Evolutionary conservation across 2,113 vertebrate genomes (phyloP).

Genomic region (Gallinago media): DNA sequence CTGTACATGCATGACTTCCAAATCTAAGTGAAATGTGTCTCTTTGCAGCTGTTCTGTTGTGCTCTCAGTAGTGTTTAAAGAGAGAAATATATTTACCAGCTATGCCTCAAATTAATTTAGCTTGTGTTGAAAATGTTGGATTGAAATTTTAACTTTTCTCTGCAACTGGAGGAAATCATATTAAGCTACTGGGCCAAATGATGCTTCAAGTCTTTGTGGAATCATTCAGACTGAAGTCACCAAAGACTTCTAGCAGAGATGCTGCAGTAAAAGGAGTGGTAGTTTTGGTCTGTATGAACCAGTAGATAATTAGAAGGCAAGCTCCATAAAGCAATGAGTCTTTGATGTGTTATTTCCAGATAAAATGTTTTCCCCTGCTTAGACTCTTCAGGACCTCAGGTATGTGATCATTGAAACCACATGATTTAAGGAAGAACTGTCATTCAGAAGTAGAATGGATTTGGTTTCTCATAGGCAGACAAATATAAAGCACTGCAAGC

Average conservation of each 20-base stretch:
- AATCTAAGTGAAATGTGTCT: conserved; percentile 54
- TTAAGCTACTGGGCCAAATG: neutral
- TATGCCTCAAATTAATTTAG: conserved; percentile 62
- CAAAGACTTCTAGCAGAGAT: neutral
- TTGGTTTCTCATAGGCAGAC: neutral
- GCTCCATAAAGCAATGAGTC: neutral
- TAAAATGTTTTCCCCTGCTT: neutral
- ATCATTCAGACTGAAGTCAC: neutral
- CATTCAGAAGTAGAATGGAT: neutral
- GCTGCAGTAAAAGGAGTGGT: neutral
- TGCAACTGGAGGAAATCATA: neutral
- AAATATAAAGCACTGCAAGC: neutral
- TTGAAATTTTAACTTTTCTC: conserved; percentile 56
- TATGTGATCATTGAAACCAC: neutral
- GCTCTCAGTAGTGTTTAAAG: conserved; percentile 36
- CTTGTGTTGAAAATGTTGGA: conserved; percentile 45
- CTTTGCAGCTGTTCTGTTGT: conserved; percentile 55
- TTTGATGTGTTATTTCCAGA: neutral
- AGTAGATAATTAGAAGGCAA: neutral
- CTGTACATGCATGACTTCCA: conserved; percentile 67
- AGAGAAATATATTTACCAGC: neutral
- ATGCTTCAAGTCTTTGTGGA: neutral
- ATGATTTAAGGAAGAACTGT: neutral
- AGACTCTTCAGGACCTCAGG: neutral
- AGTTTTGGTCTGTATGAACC: neutral